These are phyloP conservation scores for Tromatobia lineatoria DNA, from an alignment of 2,888 invertebrate genomes.

Conservation along the genomic window DNA sequence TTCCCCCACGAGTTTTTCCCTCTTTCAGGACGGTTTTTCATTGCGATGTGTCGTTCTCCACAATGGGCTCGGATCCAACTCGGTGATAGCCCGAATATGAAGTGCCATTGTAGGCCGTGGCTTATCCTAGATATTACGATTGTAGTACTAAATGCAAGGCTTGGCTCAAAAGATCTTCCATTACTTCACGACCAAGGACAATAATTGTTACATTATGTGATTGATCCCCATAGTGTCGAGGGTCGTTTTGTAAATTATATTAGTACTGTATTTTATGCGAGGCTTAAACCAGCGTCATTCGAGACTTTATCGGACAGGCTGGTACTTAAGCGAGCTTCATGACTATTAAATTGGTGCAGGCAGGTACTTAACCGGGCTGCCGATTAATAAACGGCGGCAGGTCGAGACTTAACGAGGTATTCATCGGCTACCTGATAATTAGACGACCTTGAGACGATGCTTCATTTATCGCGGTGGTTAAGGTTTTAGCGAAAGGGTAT, in stretches of 20 bases:
- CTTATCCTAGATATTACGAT: neutral
- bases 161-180: neutral
- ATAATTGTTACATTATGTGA: neutral
- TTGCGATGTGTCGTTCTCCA: neutral
- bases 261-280: too few species aligned
- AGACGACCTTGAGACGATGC: too few species aligned
- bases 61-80: slow-evolving; percentile 30
- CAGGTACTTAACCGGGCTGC: too few species aligned
- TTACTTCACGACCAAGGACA: neutral
- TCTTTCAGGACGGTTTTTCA: slow-evolving; percentile 1
- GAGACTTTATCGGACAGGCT: too few species aligned
- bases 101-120: neutral
- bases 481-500: too few species aligned
- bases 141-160: neutral
- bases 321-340: too few species aligned
- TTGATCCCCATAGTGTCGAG: neutral
- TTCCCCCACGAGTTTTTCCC: slow-evolving; percentile 19
- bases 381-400: too few species aligned
- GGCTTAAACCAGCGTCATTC: too few species aligned
- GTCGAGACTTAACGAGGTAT: too few species aligned
- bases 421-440: too few species aligned
- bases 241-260: neutral
- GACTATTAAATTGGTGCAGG: too few species aligned
- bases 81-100: slow-evolving; percentile 4
- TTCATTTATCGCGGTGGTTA: too few species aligned